phyloP scores from a whole-genome alignment of 2,113 vertebrate genomes.

The Periophthalmodon schlosseri region DNA sequence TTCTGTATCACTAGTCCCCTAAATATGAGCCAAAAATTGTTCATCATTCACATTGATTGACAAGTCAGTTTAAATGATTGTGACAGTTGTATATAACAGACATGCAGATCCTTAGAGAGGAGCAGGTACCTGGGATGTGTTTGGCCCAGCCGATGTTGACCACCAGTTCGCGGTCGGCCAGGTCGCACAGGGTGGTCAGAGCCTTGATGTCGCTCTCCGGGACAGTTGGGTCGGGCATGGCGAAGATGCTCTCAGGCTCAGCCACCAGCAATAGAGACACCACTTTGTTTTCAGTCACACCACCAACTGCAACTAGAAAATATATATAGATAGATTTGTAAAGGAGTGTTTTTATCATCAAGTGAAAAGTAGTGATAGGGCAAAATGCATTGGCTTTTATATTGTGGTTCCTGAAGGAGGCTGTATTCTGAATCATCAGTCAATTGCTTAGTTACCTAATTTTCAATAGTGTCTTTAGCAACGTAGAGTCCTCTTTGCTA shows the following conservation, averaged over 20 bases:
- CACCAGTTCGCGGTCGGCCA: slow-evolving; percentile 95
- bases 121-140: slow-evolving; percentile 90
- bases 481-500: background rate
- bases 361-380: background rate
- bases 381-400: background rate
- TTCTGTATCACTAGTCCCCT: background rate
- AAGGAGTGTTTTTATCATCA: too few species aligned
- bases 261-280: slow-evolving; percentile 95
- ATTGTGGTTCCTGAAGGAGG: background rate
- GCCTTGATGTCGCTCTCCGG: slow-evolving; percentile 98
- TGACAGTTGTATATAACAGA: background rate
- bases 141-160: slow-evolving; percentile 99
- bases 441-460: background rate
- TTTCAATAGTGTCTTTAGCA: background rate
- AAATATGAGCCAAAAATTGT: background rate
- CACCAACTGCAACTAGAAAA: slow-evolving; percentile 50
- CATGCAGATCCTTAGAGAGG: background rate
- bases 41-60: too few species aligned
- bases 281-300: slow-evolving; percentile 91
- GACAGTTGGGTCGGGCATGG: slow-evolving; percentile 96
- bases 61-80: too few species aligned
- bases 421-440: too few species aligned
- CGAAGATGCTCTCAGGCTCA: slow-evolving; percentile 97
- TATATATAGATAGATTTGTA: background rate
- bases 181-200: slow-evolving; percentile 95